phyloP scores from a whole-genome alignment of 92 coral and sea anemone genomes.

The Desmophyllum pertusum region DNA sequence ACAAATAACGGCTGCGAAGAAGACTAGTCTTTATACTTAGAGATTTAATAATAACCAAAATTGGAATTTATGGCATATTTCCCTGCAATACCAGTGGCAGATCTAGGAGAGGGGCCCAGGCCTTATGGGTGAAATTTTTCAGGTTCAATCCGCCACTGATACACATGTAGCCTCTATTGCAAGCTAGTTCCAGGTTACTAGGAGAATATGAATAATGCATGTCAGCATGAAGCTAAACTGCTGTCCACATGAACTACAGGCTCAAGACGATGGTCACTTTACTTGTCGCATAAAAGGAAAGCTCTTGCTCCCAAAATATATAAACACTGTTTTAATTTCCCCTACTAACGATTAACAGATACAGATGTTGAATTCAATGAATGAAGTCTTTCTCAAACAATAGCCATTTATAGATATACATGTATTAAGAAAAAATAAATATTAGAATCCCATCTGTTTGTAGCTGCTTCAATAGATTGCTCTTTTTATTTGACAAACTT shows the following conservation, averaged over 20 bases:
- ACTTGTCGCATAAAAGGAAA: background rate
- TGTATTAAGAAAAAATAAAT: background rate
- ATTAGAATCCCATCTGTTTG: background rate
- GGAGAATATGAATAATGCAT: background rate
- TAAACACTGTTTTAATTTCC: background rate
- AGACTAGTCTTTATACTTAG: too few species aligned
- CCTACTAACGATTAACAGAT: background rate
- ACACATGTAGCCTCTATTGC: background rate
- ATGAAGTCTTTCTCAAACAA: background rate
- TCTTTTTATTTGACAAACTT: conserved; percentile 13
- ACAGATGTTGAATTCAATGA: background rate
- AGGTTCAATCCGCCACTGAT: too few species aligned
- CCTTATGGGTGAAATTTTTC: too few species aligned
- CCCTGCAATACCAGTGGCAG: too few species aligned
- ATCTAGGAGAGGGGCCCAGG: too few species aligned
- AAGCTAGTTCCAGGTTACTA: conserved; percentile 1
- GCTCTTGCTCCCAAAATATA: background rate
- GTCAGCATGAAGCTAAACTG: background rate
- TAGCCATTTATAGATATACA: background rate
- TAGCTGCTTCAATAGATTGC: conserved; percentile 6
- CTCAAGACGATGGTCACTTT: background rate
- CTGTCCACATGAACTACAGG: background rate
- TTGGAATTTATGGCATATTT: too few species aligned
- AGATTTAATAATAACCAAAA: too few species aligned
- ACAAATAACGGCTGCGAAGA: too few species aligned